Percentiles rank a stretch among this genome's conserved stretches.
These are phyloP conservation scores for Limnodromus scolopaceus DNA, from an alignment of 2,797 vertebrate genomes.

Conservation along the genomic window DNA sequence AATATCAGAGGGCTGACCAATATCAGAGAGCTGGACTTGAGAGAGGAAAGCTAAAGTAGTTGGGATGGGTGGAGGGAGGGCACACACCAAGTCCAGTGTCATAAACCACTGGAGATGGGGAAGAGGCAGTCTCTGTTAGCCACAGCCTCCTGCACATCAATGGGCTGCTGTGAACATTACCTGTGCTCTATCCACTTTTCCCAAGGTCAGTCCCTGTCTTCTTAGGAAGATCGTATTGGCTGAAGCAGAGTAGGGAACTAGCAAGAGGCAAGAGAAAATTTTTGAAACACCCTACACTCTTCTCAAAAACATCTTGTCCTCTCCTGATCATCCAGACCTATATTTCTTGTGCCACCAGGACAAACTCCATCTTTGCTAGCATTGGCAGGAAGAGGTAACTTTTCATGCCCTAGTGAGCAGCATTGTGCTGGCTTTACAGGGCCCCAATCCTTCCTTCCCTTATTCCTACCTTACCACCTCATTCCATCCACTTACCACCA, in stretches of 20 bases:
- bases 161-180: background rate
- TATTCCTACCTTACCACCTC: background rate
- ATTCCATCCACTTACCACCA: background rate
- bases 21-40: background rate
- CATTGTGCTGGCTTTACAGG: background rate
- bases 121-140: background rate
- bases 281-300: background rate
- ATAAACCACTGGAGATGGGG: background rate
- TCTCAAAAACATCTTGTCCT: background rate
- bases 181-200: background rate
- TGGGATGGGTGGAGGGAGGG: no score
- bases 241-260: background rate
- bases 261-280: background rate
- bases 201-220: background rate
- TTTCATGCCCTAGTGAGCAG: background rate
- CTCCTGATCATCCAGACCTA: background rate
- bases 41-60: background rate
- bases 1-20: background rate
- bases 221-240: background rate
- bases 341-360: background rate
- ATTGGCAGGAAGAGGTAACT: background rate
- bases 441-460: rapidly evolving
- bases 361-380: background rate
- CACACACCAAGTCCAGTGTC: background rate
- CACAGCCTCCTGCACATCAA: background rate